Percentiles rank a stretch among this genome's conserved stretches.
phyloP scores from a whole-genome alignment of 2,888 invertebrate genomes.

The Xanthia togata region DNA sequence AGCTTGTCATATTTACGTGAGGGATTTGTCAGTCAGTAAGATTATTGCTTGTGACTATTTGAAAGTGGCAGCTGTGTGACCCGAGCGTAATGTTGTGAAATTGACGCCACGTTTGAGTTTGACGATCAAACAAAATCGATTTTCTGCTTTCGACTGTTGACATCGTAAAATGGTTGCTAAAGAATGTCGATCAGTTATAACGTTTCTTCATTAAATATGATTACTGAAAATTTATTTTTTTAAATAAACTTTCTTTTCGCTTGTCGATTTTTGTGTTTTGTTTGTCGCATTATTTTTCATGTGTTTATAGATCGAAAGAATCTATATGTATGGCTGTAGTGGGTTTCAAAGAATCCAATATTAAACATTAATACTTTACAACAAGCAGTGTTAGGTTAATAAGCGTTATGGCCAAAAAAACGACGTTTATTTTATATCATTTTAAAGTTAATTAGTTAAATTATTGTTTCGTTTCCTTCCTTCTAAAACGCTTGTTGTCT shows the following conservation, averaged over 20 bases:
- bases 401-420: background rate
- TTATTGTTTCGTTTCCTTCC: background rate
- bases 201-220: constrained; percentile 1
- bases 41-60: constrained; percentile 35
- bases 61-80: constrained; percentile 45
- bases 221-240: no score
- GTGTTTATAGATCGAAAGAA: background rate
- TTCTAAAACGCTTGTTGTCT: background rate
- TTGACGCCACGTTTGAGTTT: constrained; percentile 10
- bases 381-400: no score
- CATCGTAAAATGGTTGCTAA: constrained; percentile 5
- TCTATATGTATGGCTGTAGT: background rate
- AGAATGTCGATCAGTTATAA: background rate
- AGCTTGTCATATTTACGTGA: constrained; percentile 55
- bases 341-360: background rate
- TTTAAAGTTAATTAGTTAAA: background rate
- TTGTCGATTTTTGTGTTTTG: background rate
- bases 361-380: background rate
- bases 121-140: constrained; percentile 27
- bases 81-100: constrained; percentile 8
- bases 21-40: constrained; percentile 46
- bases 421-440: background rate
- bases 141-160: constrained; percentile 19
- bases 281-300: background rate
- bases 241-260: no score